A percentile compares a stretch with the other conserved stretches of the same genome.
Evolutionary conservation across 2,113 vertebrate genomes (phyloP).

Genomic region (Aptenodytes forsteri): DNA sequence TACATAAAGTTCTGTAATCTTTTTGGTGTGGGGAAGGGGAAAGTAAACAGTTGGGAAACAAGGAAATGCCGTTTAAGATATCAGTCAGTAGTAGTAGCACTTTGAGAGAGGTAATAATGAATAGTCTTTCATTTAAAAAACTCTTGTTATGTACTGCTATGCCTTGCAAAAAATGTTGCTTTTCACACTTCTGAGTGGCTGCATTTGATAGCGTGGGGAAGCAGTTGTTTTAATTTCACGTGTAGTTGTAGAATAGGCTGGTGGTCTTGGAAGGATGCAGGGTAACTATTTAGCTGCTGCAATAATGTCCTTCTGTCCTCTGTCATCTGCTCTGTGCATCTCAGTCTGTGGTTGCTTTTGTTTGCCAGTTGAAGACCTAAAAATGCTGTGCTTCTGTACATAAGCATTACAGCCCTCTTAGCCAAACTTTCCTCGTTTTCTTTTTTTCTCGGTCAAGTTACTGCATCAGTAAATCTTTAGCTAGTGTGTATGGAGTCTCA

Average conservation of each 20-base stretch:
- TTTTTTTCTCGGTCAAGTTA: constrained; percentile 64
- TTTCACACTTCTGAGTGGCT: neutral
- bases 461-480: constrained; percentile 78
- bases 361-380: neutral
- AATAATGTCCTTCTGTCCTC: neutral
- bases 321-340: neutral
- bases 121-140: neutral
- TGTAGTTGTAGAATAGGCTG: neutral
- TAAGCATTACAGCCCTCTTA: neutral
- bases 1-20: neutral
- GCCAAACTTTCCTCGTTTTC: neutral
- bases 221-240: neutral
- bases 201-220: neutral
- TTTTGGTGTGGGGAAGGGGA: neutral
- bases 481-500: constrained; percentile 65
- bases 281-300: neutral
- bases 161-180: neutral
- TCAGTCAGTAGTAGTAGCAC: neutral
- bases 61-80: neutral
- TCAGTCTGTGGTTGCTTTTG: neutral
- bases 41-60: neutral
- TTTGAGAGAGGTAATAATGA: neutral
- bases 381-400: neutral
- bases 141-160: neutral
- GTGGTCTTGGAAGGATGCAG: neutral